Conservation (phyloP, 2,113 vertebrate species). For the Mormyrus iriodes region DNA sequence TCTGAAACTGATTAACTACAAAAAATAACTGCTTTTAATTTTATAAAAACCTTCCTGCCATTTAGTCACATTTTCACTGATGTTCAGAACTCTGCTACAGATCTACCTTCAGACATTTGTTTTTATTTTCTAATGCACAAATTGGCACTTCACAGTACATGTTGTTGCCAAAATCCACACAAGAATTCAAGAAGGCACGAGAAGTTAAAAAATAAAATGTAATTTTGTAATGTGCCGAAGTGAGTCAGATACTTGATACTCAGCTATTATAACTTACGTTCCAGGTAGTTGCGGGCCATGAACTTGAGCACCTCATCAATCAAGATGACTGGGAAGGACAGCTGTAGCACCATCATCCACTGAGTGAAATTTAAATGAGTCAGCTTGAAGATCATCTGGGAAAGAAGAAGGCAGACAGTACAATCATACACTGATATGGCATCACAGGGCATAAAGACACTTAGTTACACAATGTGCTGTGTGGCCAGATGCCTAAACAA, state of each 20-base stretch:
- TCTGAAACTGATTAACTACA: background rate
- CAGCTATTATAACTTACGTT: slow-evolving; percentile 61
- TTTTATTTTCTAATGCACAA: background rate
- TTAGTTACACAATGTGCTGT: background rate
- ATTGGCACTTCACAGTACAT: background rate
- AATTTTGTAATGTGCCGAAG: background rate
- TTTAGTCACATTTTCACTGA: background rate
- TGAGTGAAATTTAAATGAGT: slow-evolving; percentile 68
- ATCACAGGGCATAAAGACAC: background rate
- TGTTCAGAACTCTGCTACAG: background rate
- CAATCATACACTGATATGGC: background rate
- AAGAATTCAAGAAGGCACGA: background rate
- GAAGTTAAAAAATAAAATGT: background rate
- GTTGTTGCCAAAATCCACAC: background rate
- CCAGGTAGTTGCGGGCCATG: slow-evolving; percentile 79
- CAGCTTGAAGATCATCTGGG: slow-evolving; percentile 87
- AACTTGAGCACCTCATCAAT: slow-evolving; percentile 84
- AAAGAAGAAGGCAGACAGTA: background rate
- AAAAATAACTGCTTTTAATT: background rate
- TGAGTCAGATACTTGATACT: background rate
- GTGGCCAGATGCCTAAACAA: background rate
- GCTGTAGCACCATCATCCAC: slow-evolving; percentile 82
- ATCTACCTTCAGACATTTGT: too few species aligned
- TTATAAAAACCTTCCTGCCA: background rate
- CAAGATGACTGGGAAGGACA: slow-evolving; percentile 81